Conservation (phyloP, 2,113 vertebrate genomes). For the Malurus elegans region DNA sequence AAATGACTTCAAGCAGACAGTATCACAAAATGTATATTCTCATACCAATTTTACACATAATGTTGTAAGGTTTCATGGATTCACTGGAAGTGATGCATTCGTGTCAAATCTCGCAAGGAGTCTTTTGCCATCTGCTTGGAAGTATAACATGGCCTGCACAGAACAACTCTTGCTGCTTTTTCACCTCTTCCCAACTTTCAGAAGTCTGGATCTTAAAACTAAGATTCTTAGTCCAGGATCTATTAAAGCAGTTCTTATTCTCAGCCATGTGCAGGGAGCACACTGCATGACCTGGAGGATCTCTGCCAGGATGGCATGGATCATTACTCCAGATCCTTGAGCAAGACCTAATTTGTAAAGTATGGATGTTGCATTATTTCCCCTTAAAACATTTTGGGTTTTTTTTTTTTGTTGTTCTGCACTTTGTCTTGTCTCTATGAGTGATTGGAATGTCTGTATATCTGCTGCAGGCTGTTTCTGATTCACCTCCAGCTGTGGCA, state of each 20-base stretch:
- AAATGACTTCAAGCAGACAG: neutral
- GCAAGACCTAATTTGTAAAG: neutral
- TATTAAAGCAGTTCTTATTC: neutral
- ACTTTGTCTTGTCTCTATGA: neutral
- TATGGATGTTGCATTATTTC: neutral
- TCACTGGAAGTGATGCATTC: neutral
- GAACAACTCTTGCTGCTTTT: neutral
- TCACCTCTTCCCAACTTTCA: neutral
- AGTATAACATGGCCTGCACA: neutral
- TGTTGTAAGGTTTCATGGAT: neutral
- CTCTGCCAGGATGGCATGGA: neutral
- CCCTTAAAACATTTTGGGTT: neutral
- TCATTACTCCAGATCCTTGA: neutral
- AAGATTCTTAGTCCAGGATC: neutral
- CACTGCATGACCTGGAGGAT: neutral
- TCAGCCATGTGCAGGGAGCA: neutral
- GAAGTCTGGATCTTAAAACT: neutral
- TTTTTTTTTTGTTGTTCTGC: neutral
- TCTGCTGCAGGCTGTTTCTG: neutral
- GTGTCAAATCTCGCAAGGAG: neutral
- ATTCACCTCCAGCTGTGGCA: neutral
- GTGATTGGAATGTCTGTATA: neutral
- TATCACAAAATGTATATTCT: neutral
- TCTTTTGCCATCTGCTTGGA: neutral
- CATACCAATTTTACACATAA: neutral